These are phyloP conservation scores for Noctuana brunneofusca DNA, from an alignment of 2,888 invertebrate species.

Conservation along the genomic window DNA sequence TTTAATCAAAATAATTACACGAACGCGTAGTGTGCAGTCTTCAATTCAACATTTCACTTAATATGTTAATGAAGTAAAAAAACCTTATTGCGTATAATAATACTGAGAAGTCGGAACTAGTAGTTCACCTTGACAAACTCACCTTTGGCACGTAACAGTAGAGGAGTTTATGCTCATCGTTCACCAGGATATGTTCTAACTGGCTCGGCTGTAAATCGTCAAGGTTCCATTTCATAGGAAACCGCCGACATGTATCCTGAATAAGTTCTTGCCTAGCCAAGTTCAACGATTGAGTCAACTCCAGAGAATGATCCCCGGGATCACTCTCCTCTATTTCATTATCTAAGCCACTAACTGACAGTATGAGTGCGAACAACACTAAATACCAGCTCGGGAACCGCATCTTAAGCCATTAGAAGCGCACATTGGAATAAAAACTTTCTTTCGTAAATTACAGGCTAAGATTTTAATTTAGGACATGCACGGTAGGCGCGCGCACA, in stretches of 20 bases:
- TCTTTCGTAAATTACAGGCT: slow-evolving; percentile 58
- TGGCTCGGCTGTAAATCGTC: slow-evolving; percentile 79
- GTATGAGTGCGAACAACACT: slow-evolving; percentile 54
- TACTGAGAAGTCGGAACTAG: slow-evolving; percentile 36
- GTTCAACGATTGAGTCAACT: slow-evolving; percentile 85
- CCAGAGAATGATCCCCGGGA: slow-evolving; percentile 74
- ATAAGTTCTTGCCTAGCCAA: slow-evolving; percentile 84
- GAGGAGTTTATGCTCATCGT: slow-evolving; percentile 91
- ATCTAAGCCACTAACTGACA: slow-evolving; percentile 59
- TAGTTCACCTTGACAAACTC: slow-evolving; percentile 65
- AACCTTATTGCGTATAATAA: background rate
- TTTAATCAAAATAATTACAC: slow-evolving; percentile 27
- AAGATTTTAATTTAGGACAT: slow-evolving; percentile 64
- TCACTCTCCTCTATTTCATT: slow-evolving; percentile 38
- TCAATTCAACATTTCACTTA: background rate
- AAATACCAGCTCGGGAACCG: slow-evolving; percentile 50
- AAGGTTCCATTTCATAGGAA: slow-evolving; percentile 67
- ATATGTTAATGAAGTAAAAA: background rate
- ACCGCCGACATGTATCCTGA: slow-evolving; percentile 83
- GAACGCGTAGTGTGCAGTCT: background rate
- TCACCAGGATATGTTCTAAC: slow-evolving; percentile 91
- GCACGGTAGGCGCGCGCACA: slow-evolving; percentile 6
- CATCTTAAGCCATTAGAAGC: slow-evolving; percentile 61
- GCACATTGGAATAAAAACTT: slow-evolving; percentile 61
- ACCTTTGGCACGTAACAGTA: slow-evolving; percentile 98